These are phyloP conservation scores for Nephrocerus scutellatus DNA, from an alignment of 2,888 invertebrate genomes.

Conservation along the genomic window DNA sequence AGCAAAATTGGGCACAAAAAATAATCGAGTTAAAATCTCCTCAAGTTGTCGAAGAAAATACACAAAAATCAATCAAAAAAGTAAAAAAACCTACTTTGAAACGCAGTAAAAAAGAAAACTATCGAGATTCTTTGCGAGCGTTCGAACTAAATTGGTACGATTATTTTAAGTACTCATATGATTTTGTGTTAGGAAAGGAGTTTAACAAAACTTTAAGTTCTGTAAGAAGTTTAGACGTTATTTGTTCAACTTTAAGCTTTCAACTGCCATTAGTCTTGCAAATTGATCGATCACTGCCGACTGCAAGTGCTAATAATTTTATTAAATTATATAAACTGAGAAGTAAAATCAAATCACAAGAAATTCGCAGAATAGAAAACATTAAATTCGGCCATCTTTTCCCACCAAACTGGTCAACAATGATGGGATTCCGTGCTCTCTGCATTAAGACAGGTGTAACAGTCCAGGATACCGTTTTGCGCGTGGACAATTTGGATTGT, in stretches of 20 bases:
- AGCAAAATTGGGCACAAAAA: constrained; percentile 39
- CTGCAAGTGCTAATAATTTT: too few species aligned
- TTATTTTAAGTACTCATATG: constrained; percentile 39
- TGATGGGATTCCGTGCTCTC: constrained; percentile 38
- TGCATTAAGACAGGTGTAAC: constrained; percentile 29
- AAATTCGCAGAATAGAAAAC: too few species aligned
- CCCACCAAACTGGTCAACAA: constrained; percentile 38
- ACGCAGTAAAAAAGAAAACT: constrained; percentile 6
- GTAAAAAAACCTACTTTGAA: neutral
- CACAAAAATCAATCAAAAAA: constrained; percentile 2
- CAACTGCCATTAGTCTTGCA: constrained; percentile 6
- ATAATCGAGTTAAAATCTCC: constrained; percentile 25
- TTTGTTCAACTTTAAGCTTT: constrained; percentile 20
- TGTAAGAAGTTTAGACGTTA: constrained; percentile 12
- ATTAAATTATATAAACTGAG: too few species aligned
- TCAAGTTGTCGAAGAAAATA: constrained; percentile 4
- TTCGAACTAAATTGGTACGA: constrained; percentile 29
- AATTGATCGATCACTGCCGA: constrained; percentile 3
- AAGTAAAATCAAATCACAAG: constrained; percentile 5
- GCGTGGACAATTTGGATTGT: constrained; percentile 10
- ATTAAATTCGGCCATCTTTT: constrained; percentile 22
- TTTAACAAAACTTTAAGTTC: constrained; percentile 8
- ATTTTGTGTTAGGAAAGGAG: constrained; percentile 26
- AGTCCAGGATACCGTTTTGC: neutral
- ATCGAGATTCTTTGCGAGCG: constrained; percentile 19